These are phyloP conservation scores for Liolophura sinensis DNA, from an alignment of 1,140 invertebrate genomes.

Conservation along the genomic window DNA sequence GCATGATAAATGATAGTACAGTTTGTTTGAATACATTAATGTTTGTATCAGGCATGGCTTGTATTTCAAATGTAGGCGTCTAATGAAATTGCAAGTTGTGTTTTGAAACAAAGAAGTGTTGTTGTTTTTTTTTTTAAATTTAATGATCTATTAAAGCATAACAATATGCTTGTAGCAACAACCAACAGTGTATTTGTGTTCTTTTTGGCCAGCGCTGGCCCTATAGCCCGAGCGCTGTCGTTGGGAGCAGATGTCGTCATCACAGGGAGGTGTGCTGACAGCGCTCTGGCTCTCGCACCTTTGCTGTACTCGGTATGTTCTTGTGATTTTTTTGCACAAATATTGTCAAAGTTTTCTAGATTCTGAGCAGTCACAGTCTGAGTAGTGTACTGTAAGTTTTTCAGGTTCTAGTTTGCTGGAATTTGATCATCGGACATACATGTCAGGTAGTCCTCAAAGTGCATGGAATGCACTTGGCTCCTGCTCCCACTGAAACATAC, in stretches of 20 bases:
- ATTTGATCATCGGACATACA: no score
- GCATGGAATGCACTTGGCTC: background rate
- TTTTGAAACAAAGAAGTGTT: background rate
- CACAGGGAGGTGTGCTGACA: slow-evolving; percentile 64
- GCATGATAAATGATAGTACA: no score
- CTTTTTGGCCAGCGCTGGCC: slow-evolving; percentile 54
- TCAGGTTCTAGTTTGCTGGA: no score
- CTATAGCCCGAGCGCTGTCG: slow-evolving; percentile 61
- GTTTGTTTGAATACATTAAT: no score
- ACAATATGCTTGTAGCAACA: background rate
- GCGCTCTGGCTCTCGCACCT: slow-evolving; percentile 62
- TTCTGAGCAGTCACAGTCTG: no score
- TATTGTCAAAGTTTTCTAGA: no score
- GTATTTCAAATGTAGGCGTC: no score
- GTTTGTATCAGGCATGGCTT: no score
- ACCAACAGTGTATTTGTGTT: background rate
- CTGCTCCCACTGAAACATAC: background rate
- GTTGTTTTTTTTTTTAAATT: background rate
- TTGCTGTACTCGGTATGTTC: slow-evolving; percentile 59
- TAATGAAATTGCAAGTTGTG: no score
- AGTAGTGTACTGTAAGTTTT: no score
- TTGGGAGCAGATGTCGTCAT: slow-evolving; percentile 64
- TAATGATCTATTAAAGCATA: background rate
- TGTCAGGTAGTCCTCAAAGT: no score
- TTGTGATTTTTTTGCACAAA: no score